Evolutionary conservation across 2,797 vertebrate species (phyloP), one percentile per base, ranked within the genome.

Genomic region (Kryptolebias ocellatus): DNA sequence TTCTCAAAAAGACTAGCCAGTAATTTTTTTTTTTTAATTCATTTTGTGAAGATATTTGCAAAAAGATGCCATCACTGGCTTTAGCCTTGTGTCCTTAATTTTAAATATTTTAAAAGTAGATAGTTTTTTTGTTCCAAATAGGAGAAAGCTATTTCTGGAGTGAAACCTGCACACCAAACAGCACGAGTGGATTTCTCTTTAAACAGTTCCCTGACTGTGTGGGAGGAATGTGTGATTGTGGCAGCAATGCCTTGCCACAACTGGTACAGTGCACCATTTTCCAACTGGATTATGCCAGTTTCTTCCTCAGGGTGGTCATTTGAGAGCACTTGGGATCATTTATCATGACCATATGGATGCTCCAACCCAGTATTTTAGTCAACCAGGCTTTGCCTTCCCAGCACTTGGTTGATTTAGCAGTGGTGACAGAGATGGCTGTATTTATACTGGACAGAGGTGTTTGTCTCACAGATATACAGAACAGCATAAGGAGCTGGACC

Each of bases 151-250:
- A 49, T 80, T 84, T 72, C 64, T 72, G 66, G 66, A 76, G 47
- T 15, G 34, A 73, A 73, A 70, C 60, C 54, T 72, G 65, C 16
- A 45, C n/a, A 51, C 63, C 63, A 63, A 80, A 70, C 53, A 63
- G 37, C 37, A 44, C 67, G 52, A 62, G 70, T 68, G 11, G 10
- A 66, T 71, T 55, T 74, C 77, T 66, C 74, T 77, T 71, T 53
- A 57, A 83, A 57, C 78, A 76, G 74, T 81, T 83, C 70, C 72
- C 60, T 71, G 75, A 78, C 70, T 16, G 79, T 78, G 81, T 74
- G 74, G 82, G 80, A 85, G 83, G 82, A 84, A 82, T 86, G 84
- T 88, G 83, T 83, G 83, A 87, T 63, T 85, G 86, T 72, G 80
- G 80, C 77, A 64, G 72, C 73, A 27, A 59, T 53, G 60, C 74